These are phyloP conservation scores for Thymelicus sylvestris DNA, from an alignment of 2,888 invertebrate genomes.

Conservation along the genomic window DNA sequence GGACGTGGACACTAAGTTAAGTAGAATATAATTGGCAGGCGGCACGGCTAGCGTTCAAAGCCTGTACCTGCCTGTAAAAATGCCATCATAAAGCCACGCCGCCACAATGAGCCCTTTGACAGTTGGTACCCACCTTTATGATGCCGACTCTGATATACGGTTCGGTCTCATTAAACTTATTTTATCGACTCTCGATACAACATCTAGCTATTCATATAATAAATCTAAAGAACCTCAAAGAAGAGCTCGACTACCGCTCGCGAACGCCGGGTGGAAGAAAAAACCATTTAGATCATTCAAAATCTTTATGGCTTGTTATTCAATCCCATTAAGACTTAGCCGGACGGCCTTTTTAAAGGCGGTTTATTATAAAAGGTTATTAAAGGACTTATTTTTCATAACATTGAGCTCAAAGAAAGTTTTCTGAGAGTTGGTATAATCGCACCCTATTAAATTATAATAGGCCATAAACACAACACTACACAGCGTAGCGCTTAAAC, in stretches of 20 bases:
- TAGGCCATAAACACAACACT: slow-evolving; percentile 57
- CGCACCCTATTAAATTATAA: slow-evolving; percentile 72
- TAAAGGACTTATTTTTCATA: slow-evolving; percentile 75
- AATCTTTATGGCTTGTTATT: slow-evolving; percentile 80
- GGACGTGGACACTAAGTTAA: slow-evolving; percentile 64
- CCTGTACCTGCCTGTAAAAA: slow-evolving; percentile 82
- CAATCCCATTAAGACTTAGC: slow-evolving; percentile 78
- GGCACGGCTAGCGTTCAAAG: slow-evolving; percentile 76
- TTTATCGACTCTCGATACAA: slow-evolving; percentile 78
- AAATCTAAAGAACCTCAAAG: slow-evolving; percentile 69
- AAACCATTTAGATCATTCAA: slow-evolving; percentile 77
- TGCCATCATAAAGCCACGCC: slow-evolving; percentile 80
- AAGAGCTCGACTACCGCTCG: slow-evolving; percentile 63
- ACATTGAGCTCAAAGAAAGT: slow-evolving; percentile 71
- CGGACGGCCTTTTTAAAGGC: slow-evolving; percentile 72
- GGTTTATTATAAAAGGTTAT: slow-evolving; percentile 75
- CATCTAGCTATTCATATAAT: slow-evolving; percentile 71
- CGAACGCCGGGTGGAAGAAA: slow-evolving; percentile 67
- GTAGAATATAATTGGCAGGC: slow-evolving; percentile 83
- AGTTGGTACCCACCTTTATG: slow-evolving; percentile 80
- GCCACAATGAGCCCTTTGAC: slow-evolving; percentile 82
- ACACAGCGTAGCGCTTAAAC: slow-evolving; percentile 48
- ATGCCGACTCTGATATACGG: slow-evolving; percentile 80
- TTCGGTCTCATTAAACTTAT: slow-evolving; percentile 78
- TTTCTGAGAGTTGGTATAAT: slow-evolving; percentile 68